Evolutionary conservation across 2,113 vertebrate species (phyloP).

Genomic region (Atrichornis clamosus): DNA sequence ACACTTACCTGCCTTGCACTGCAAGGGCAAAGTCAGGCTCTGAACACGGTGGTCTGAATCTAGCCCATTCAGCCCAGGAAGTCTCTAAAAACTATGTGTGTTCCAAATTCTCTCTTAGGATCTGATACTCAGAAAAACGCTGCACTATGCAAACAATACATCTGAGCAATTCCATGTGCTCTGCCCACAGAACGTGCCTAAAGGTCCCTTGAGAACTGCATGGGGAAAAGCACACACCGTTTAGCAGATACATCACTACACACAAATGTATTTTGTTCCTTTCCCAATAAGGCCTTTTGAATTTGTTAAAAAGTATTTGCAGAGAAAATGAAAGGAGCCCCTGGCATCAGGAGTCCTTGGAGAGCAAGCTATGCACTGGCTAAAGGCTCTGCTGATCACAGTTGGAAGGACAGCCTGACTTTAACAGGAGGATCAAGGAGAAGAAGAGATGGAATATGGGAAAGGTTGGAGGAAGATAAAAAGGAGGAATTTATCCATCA

Average conservation of each 20-base stretch:
- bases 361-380: slow-evolving; percentile 33
- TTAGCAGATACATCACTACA: slow-evolving; percentile 25
- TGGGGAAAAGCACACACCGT: not conserved
- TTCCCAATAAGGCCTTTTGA: slow-evolving; percentile 36
- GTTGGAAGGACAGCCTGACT: slow-evolving; percentile 61
- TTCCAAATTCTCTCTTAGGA: not conserved
- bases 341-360: slow-evolving; percentile 54
- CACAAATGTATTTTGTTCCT: slow-evolving; percentile 22
- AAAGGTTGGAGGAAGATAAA: slow-evolving; percentile 64
- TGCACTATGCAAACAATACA: not conserved
- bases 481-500: slow-evolving; percentile 53
- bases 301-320: slow-evolving; percentile 59
- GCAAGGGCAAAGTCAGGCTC: not conserved
- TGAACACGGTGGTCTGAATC: not conserved
- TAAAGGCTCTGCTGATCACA: slow-evolving; percentile 59
- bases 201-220: not conserved
- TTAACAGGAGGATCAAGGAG: slow-evolving; percentile 62
- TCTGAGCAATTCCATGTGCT: slow-evolving; percentile 18
- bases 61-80: not conserved
- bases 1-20: not conserved
- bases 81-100: not conserved
- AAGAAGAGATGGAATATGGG: slow-evolving; percentile 53
- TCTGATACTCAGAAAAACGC: not conserved
- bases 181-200: slow-evolving; percentile 5
- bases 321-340: slow-evolving; percentile 61